These are phyloP conservation scores for Meloidogyne hapla DNA, from an alignment of 1,140 invertebrate species.

Conservation along the genomic window DNA sequence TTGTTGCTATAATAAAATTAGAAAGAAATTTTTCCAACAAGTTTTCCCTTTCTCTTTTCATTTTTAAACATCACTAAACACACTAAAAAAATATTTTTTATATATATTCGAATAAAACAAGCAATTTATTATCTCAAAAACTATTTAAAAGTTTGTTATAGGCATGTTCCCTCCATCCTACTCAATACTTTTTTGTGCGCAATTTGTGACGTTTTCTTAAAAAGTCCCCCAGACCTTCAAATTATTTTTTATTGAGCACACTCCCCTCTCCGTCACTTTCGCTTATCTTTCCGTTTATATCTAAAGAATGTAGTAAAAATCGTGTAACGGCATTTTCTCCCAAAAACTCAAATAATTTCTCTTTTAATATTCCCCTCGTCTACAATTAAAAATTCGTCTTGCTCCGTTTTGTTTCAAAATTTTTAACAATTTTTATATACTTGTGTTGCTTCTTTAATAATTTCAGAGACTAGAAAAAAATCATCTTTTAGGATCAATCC, in stretches of 20 bases:
- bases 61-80: background rate
- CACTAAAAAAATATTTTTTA: background rate
- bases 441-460: too few species aligned
- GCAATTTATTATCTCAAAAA: background rate
- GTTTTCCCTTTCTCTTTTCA: background rate
- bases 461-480: too few species aligned
- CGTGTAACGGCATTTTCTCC: background rate
- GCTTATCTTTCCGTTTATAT: background rate
- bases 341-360: background rate
- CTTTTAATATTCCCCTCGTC: background rate
- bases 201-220: background rate
- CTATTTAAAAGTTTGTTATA: background rate
- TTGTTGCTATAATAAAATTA: conserved; percentile 1
- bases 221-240: background rate
- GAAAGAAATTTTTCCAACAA: background rate
- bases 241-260: too few species aligned
- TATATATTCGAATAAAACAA: conserved; percentile 2
- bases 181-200: background rate
- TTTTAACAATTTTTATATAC: background rate
- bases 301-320: background rate
- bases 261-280: background rate
- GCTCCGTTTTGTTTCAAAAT: background rate
- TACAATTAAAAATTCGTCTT: background rate
- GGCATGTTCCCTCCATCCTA: background rate
- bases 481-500: too few species aligned